A percentile compares a stretch with the other conserved stretches of the same genome.
Evolutionary conservation across 2,797 vertebrate genomes (phyloP).

Genomic region (Vireo griseus): DNA sequence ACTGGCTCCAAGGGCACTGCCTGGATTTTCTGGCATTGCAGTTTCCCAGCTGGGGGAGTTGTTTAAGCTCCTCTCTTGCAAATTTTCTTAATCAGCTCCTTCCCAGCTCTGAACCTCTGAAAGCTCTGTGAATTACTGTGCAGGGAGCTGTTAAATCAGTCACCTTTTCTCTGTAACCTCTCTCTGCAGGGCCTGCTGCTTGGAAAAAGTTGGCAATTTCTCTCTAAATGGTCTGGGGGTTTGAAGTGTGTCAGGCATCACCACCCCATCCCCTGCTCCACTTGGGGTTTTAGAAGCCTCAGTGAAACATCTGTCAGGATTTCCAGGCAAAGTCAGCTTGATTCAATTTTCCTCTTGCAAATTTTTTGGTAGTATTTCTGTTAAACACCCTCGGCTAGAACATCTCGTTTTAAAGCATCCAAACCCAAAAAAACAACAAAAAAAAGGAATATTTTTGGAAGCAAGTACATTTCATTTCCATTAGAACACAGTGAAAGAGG

Average conservation of each 20-base stretch:
- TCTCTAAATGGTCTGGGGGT: background rate
- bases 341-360: background rate
- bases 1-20: background rate
- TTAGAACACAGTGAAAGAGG: background rate
- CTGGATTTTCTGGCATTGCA: background rate
- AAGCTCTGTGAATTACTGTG: background rate
- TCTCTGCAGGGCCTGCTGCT: background rate
- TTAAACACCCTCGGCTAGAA: background rate
- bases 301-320: background rate
- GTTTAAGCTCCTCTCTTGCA: background rate
- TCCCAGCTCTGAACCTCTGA: background rate
- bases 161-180: background rate
- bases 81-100: background rate
- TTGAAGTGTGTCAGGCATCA: background rate
- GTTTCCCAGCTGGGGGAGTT: background rate
- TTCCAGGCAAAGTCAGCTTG: background rate
- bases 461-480: background rate
- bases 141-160: background rate
- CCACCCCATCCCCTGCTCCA: background rate
- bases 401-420: background rate
- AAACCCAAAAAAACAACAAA: too few species aligned
- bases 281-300: background rate
- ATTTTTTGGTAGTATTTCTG: background rate
- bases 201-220: background rate
- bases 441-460: background rate